Base-by-base conservation (phyloP, 2,888 invertebrate genomes). In the Cetonia aurata region DNA sequence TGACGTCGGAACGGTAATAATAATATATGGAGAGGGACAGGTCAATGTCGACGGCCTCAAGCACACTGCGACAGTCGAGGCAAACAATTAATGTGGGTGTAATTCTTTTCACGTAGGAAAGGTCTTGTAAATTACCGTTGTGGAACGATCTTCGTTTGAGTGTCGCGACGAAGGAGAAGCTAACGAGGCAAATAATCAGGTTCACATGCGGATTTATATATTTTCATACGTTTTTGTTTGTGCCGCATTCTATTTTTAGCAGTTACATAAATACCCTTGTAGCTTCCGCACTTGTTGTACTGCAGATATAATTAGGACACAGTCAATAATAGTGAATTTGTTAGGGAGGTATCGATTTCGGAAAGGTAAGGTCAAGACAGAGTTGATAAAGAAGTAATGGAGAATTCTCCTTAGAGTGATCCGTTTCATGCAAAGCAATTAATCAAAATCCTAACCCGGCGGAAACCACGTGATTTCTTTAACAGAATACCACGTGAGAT, bases 41-140 rank as follows among this genome's bases (percentile, higher is more conserved):
- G 55, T 55, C 55, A 48, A 48, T 48, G 48, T 8, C 48, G 48
- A 48, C 13, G 10, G 8, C 48, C 55, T 31, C n/a, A 55, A 25
- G 55, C 33, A 6, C 2, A 15, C 3, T 48, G 17, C 33, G 55
- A 13, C n/a, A 33, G 37, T 17, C 33, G 19, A 48, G 46, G 33
- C 9, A 17, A 59, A 31, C 13, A 6, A 44, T 48, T 60, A 46
- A 46, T 60, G 60, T 25, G 46, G 46, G 60, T 13, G 46, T 46
- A n/a, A 17, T 60, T 60, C 46, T 60, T 31, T 46, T 17, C 46
- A 60, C 9, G n/a, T 19, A n/a, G 25, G 55, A 60, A 60, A 60
- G 46, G 46, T 19, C 46, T 6, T 8, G 46, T 60, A 44, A 60
- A 60, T 60, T 60, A 60, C 4, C 37, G 48, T 55, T 55, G 55